Evolutionary conservation across 2,113 vertebrate species (phyloP), one percentile per base, ranked within the genome.

Genomic region (Merops nubicus): DNA sequence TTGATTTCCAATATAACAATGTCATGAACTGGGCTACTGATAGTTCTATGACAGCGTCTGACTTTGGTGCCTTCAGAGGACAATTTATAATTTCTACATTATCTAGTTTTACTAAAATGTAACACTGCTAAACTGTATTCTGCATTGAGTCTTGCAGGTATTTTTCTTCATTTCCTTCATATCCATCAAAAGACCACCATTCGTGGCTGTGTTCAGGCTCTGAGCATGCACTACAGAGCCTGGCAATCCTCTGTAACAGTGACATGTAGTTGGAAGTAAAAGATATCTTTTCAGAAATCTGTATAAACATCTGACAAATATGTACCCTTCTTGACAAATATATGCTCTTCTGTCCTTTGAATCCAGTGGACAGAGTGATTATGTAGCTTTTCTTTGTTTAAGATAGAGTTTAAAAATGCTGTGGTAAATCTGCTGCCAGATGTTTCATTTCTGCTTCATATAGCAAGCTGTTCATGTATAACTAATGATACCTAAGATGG

Each of bases 101-200:
- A 78, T 42, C 23, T 25, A 50, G 1, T 73, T 91, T 88, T 69
- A 40, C 7, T 82, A 45, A 75, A 89, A 74, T 1, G 29, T 81
- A 60, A 10, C 15, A 20, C 4, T 40, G 15, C 6, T 48, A 22
- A 79, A 26, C 8, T 0, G 0, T 64, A 19, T 56, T 79, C 43
- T 89, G 13, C 7, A 22, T 3, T 15, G 9, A 74, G 9, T 50
- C 11, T 47, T 42, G 3, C 8, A 62, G 26, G 3, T 79, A 4
- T 16, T n/a, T 65, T 72, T 57, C 15, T 86, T 77, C 0, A 1
- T 80, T 84, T 80, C 11, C 5, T 81, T 47, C 16, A 12, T 62
- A 25, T 14, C 25, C 25, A 9, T 11, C n/a, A 54, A 51, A 67
- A 89, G 38, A 43, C 12, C 3, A 6, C 38, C 74, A 1, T 38